A percentile compares a stretch with the other conserved stretches of the same genome.
phyloP scores from a whole-genome alignment of 2,888 invertebrate genomes.

The Dermolepida albohirtum region DNA sequence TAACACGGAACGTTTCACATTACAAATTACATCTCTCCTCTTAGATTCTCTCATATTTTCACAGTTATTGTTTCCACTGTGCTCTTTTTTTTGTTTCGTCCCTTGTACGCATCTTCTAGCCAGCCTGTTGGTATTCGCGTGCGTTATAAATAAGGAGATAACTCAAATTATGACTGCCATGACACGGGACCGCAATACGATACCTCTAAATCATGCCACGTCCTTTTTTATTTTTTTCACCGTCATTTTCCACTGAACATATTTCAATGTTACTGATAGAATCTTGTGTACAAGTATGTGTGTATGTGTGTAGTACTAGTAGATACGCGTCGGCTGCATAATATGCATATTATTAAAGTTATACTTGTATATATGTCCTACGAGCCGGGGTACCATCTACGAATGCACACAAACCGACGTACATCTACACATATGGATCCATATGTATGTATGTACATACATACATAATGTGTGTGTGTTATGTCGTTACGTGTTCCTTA shows the following conservation, averaged over 20 bases:
- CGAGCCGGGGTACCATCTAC: no score
- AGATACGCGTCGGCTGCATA: constrained; percentile 12
- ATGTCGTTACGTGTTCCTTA: no score
- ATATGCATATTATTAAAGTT: constrained; percentile 28
- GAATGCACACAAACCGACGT: no score
- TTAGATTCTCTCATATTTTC: neutral
- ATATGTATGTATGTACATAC: no score
- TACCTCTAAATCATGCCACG: constrained; percentile 59
- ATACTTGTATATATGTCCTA: neutral
- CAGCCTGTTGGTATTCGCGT: constrained; percentile 50
- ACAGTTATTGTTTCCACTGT: neutral
- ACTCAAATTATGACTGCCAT: constrained; percentile 62
- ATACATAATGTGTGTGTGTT: no score
- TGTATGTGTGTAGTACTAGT: constrained; percentile 38
- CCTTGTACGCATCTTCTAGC: constrained; percentile 17
- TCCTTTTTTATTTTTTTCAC: constrained; percentile 46
- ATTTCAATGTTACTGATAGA: constrained; percentile 55
- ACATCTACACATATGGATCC: no score
- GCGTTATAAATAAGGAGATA: constrained; percentile 60
- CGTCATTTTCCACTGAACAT: constrained; percentile 48
- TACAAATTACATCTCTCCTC: constrained; percentile 7
- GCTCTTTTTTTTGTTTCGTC: neutral
- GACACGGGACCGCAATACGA: constrained; percentile 60
- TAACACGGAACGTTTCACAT: constrained; percentile 8
- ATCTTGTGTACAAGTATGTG: constrained; percentile 53